phyloP scores from a whole-genome alignment of 2,113 vertebrate species.

The Tetrax tetrax region DNA sequence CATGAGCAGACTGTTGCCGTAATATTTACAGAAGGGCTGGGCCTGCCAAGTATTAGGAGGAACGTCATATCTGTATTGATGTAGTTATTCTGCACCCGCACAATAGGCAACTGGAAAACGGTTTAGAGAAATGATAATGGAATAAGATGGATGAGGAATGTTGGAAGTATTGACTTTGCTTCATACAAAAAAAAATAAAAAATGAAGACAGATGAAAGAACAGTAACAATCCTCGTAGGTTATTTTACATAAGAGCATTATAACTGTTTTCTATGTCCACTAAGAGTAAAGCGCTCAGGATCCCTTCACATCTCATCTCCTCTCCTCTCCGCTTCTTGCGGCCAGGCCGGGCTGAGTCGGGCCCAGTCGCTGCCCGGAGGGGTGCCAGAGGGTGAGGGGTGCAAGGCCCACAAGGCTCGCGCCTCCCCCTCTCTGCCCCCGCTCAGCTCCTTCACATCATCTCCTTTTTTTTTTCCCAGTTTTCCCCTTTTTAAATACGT shows the following conservation, averaged over 20 bases:
- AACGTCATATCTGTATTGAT: fast-evolving
- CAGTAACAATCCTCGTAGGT: neutral
- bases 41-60: neutral
- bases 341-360: no score
- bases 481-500: no score
- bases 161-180: neutral
- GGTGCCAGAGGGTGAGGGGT: no score
- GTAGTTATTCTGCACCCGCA: neutral
- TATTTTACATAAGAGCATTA: neutral
- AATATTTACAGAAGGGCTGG: neutral
- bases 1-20: neutral
- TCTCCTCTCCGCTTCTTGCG: no score
- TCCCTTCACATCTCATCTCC: neutral
- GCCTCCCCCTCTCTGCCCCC: no score
- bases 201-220: neutral
- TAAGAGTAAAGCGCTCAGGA: neutral
- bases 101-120: neutral
- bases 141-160: neutral
- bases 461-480: no score
- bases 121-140: neutral
- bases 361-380: no score
- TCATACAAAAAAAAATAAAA: neutral
- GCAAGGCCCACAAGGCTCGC: no score
- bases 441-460: no score
- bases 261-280: neutral